Percentiles rank a stretch among this genome's conserved stretches.
Evolutionary conservation across 2,797 vertebrate species (phyloP).

Genomic region (Octomys mimax): DNA sequence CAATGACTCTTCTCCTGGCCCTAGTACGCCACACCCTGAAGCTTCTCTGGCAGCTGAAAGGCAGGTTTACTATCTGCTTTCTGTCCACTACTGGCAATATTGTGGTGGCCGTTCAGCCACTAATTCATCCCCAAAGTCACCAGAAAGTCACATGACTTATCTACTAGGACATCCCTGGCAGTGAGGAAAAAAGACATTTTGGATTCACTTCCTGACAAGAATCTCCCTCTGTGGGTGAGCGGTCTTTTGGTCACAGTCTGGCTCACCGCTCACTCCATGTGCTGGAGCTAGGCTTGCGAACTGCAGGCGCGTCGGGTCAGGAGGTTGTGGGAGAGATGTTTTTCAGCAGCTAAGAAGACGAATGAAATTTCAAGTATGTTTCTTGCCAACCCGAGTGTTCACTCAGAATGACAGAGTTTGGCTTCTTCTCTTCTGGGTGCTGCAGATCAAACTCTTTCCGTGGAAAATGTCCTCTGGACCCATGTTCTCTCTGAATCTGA

Average conservation of each 20-base stretch:
- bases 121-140: constrained; percentile 50
- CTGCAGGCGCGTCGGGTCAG: constrained; percentile 72
- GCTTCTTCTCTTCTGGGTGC: constrained; percentile 81
- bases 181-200: constrained; percentile 68
- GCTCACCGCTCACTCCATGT: constrained; percentile 59
- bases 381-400: constrained; percentile 77
- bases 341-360: constrained; percentile 84
- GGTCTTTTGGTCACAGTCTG: constrained; percentile 56
- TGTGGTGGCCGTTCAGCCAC: constrained; percentile 59
- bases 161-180: constrained; percentile 56
- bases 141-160: constrained; percentile 72
- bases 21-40: constrained; percentile 67
- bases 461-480: constrained; percentile 80
- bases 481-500: constrained; percentile 80
- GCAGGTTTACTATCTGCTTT: constrained; percentile 77
- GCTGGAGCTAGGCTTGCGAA: constrained; percentile 3
- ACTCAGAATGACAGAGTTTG: constrained; percentile 82
- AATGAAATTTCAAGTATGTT: constrained; percentile 90
- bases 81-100: constrained; percentile 41
- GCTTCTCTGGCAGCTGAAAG: constrained; percentile 80
- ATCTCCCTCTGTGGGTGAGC: constrained; percentile 71
- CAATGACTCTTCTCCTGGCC: constrained; percentile 30
- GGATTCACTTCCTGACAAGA: constrained; percentile 10
- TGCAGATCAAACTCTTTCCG: constrained; percentile 64
- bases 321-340: constrained; percentile 83